phyloP scores from a whole-genome alignment of 2,888 invertebrate genomes.

The Zygothrica quintamaculata region DNA sequence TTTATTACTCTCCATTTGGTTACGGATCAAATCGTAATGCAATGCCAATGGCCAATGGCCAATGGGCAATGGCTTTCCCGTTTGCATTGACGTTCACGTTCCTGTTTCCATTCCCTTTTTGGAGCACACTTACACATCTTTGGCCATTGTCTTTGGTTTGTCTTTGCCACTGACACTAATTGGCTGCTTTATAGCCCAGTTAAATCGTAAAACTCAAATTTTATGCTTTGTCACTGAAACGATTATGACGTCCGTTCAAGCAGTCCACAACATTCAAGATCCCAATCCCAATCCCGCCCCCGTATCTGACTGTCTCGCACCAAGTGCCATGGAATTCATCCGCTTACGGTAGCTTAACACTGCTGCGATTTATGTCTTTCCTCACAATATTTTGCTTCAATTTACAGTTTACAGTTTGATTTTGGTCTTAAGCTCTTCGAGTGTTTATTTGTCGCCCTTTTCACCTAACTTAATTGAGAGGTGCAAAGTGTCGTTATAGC shows the following conservation, averaged over 20 bases:
- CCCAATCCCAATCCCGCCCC: conserved; percentile 23
- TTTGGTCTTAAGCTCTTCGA: conserved; percentile 51
- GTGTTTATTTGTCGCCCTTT: conserved; percentile 54
- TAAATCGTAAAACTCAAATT: conserved; percentile 80
- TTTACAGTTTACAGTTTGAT: conserved; percentile 78
- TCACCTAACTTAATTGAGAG: conserved; percentile 40
- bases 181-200: conserved; percentile 81
- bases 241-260: conserved; percentile 78
- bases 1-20: conserved; percentile 1
- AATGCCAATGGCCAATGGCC: conserved; percentile 32
- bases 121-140: conserved; percentile 8
- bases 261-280: conserved; percentile 40
- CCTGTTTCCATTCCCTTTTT: not conserved
- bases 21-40: conserved; percentile 18
- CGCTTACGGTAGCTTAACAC: conserved; percentile 54
- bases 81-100: not conserved
- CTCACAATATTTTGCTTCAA: conserved; percentile 62
- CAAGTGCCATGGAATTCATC: conserved; percentile 16
- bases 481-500: not conserved
- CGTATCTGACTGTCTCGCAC: conserved; percentile 11
- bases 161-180: conserved; percentile 77
- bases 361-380: conserved; percentile 69
- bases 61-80: conserved; percentile 21
- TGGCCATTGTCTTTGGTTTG: conserved; percentile 11
- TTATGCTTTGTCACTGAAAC: conserved; percentile 80